Percentiles rank a stretch among this genome's conserved stretches.
Evolutionary conservation across 2,888 invertebrate species (phyloP).

Genomic region (Leistus spinibarbis): DNA sequence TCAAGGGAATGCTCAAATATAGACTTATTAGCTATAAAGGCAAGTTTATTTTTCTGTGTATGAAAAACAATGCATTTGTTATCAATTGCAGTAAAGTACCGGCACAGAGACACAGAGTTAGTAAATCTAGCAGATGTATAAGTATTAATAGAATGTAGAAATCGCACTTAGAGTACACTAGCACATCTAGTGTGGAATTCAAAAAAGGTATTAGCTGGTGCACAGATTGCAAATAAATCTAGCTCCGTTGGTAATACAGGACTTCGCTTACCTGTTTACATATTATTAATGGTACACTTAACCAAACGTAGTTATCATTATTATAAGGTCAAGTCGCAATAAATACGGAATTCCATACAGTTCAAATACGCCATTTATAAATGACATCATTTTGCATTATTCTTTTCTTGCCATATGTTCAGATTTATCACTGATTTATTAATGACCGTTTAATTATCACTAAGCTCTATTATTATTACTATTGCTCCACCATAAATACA

Average conservation of each 20-base stretch:
- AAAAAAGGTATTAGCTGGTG: neutral
- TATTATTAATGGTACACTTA: conserved; percentile 4
- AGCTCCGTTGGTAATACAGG: neutral
- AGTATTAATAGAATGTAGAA: conserved; percentile 24
- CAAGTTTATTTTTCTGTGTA: no score
- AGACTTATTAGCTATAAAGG: no score
- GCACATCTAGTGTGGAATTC: conserved; percentile 1
- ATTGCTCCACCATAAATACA: no score
- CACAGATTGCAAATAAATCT: conserved; percentile 1
- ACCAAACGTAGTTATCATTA: neutral
- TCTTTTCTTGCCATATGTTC: no score
- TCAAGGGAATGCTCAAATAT: no score
- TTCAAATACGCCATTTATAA: neutral
- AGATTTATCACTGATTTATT: no score
- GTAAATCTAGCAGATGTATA: no score
- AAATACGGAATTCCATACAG: neutral
- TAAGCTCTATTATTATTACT: no score
- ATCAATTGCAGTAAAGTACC: no score
- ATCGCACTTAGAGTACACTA: neutral
- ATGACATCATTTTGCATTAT: neutral
- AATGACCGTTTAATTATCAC: no score
- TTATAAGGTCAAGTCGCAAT: neutral
- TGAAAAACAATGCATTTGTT: no score
- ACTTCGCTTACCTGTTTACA: neutral
- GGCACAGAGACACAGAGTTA: no score